Conservation (phyloP, 2,888 invertebrate species). For the Glaucopsyche alexis region DNA sequence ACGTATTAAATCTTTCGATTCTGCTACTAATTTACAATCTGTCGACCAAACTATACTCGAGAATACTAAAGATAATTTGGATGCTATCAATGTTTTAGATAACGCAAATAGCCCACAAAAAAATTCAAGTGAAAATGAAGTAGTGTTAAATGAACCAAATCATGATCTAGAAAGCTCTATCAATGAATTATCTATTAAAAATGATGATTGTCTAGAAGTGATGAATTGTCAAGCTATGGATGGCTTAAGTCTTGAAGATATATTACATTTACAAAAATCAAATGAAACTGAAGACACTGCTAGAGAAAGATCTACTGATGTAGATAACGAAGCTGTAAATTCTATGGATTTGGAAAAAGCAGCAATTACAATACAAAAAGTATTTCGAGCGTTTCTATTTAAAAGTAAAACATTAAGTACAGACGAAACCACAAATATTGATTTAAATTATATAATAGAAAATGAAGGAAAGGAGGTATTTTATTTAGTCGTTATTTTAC, state of each 20-base stretch:
- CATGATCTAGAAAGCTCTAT: not conserved
- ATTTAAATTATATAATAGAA: constrained; percentile 42
- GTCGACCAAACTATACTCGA: not conserved
- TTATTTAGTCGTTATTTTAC: constrained; percentile 29
- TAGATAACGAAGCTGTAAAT: constrained; percentile 37
- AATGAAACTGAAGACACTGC: not conserved
- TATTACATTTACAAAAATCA: not conserved
- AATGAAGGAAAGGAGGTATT: constrained; percentile 41
- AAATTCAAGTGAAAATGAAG: not conserved
- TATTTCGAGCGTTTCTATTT: constrained; percentile 73
- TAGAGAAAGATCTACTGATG: constrained; percentile 11
- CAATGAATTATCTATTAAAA: not conserved
- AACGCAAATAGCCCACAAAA: not conserved
- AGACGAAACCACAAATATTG: constrained; percentile 60
- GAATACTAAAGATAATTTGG: not conserved
- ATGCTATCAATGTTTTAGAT: not conserved
- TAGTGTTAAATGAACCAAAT: not conserved
- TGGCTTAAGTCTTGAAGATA: not conserved
- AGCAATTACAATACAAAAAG: constrained; percentile 80
- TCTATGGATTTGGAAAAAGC: constrained; percentile 74
- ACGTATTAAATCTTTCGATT: not conserved
- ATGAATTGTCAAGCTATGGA: not conserved
- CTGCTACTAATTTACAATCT: not conserved
- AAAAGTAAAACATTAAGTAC: constrained; percentile 69
- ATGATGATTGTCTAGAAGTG: not conserved